Percentiles rank a stretch among this genome's conserved stretches.
These are phyloP conservation scores for Cecropterus lyciades DNA, from an alignment of 1,140 invertebrate genomes.

Conservation along the genomic window DNA sequence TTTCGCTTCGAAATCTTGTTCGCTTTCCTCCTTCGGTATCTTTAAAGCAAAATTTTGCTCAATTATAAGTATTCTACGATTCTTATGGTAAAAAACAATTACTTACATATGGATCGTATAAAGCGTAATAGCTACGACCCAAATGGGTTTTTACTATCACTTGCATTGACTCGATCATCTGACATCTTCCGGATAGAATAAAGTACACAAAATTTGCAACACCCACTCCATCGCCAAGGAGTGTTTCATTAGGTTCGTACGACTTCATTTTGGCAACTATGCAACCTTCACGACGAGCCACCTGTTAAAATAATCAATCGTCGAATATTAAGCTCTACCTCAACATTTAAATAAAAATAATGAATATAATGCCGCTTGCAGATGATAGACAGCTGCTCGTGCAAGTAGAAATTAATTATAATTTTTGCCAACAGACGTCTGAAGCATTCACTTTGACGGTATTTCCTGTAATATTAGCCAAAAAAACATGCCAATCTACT, in stretches of 20 bases:
- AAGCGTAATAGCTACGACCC: slow-evolving; percentile 74
- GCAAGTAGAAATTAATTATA: not conserved
- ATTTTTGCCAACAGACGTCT: too few relatives aligned
- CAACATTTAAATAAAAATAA: slow-evolving; percentile 22
- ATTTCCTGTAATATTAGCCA: too few relatives aligned
- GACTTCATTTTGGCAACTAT: slow-evolving; percentile 86
- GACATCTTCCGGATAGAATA: slow-evolving; percentile 85
- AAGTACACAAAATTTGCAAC: slow-evolving; percentile 87
- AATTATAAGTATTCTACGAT: too few relatives aligned
- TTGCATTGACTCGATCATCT: slow-evolving; percentile 86
- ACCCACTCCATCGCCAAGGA: slow-evolving; percentile 87
- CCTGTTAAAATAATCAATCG: slow-evolving; percentile 48
- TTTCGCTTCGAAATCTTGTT: slow-evolving; percentile 73
- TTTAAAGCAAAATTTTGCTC: slow-evolving; percentile 37
- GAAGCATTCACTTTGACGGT: too few relatives aligned
- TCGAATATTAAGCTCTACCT: slow-evolving; percentile 32
- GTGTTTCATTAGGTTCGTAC: slow-evolving; percentile 84
- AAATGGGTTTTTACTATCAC: slow-evolving; percentile 67
- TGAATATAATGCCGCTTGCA: slow-evolving; percentile 30
- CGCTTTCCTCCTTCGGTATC: slow-evolving; percentile 65
- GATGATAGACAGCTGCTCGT: not conserved
- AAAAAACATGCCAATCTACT: too few relatives aligned
- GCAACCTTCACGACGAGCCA: slow-evolving; percentile 86
- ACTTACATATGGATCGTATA: slow-evolving; percentile 79
- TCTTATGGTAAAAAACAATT: not conserved